Conservation (phyloP, 2,797 vertebrate species). For the Lateolabrax maculatus region DNA sequence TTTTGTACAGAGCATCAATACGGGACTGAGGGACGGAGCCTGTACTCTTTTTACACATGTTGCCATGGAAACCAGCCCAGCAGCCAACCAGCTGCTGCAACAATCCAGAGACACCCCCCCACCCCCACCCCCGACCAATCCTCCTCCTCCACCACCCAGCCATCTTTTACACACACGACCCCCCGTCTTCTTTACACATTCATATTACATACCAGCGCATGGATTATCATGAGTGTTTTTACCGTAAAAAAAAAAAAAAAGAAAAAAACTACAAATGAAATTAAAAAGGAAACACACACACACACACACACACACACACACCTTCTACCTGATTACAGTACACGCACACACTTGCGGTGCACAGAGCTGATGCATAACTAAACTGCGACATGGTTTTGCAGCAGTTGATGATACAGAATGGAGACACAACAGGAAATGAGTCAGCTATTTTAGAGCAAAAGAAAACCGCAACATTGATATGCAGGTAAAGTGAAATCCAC, state of each 20-base stretch:
- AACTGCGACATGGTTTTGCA: slow-evolving; percentile 25
- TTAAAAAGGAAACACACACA: slow-evolving; percentile 13
- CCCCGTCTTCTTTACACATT: slow-evolving; percentile 46
- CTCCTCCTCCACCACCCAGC: slow-evolving; percentile 2
- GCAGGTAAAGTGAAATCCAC: slow-evolving; percentile 22
- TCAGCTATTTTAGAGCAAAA: slow-evolving; percentile 46
- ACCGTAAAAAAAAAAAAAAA: slow-evolving; percentile 3
- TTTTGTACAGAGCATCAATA: slow-evolving; percentile 73
- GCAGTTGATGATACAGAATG: slow-evolving; percentile 21
- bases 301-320: slow-evolving; percentile 21
- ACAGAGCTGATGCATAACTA: slow-evolving; percentile 42
- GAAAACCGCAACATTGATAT: slow-evolving; percentile 30
- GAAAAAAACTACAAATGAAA: slow-evolving; percentile 6
- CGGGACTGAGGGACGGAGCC: slow-evolving; percentile 72
- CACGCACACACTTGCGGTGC: slow-evolving; percentile 26
- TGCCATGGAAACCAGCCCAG: slow-evolving; percentile 83
- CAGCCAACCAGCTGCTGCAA: slow-evolving; percentile 81
- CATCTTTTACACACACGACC: slow-evolving; percentile 45
- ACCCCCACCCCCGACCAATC: neutral
- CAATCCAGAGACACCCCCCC: slow-evolving; percentile 48
- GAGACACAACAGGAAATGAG: slow-evolving; percentile 66
- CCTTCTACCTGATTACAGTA: slow-evolving; percentile 21
- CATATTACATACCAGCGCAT: slow-evolving; percentile 67
- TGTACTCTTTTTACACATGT: slow-evolving; percentile 72
- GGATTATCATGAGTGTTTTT: slow-evolving; percentile 59